Evolutionary conservation across 2,797 vertebrate species (phyloP).

Genomic region (Danio choprae): DNA sequence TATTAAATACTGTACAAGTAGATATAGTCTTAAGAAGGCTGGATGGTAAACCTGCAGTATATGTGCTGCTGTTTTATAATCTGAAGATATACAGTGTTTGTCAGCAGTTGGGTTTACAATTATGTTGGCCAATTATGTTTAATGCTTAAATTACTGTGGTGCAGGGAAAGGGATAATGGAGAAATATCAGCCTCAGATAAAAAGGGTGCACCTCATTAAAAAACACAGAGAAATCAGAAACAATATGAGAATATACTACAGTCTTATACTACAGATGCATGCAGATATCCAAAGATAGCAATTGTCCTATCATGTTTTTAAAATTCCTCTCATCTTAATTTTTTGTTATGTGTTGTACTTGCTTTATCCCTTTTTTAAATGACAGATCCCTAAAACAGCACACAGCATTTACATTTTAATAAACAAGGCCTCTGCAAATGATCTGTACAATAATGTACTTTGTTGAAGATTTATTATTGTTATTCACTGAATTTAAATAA

Average conservation of each 20-base stretch:
- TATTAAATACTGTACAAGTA: conserved; percentile 21
- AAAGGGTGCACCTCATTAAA: background rate
- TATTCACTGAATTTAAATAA: background rate
- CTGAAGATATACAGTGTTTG: background rate
- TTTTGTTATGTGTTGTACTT: background rate
- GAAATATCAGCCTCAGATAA: background rate
- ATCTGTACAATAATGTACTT: background rate
- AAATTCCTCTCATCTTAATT: background rate
- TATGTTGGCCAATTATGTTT: background rate
- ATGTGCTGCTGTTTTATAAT: background rate
- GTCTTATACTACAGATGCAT: background rate
- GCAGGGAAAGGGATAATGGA: too few relatives aligned
- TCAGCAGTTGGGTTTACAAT: background rate
- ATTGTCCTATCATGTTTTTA: background rate
- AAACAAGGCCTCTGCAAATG: background rate
- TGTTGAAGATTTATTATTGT: background rate
- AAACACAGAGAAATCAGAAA: background rate
- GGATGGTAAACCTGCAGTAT: conserved; percentile 1
- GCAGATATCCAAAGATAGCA: background rate
- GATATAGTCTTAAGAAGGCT: background rate
- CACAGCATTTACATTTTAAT: background rate
- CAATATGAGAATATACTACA: background rate
- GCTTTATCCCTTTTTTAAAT: background rate
- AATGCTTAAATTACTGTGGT: background rate
- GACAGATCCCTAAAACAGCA: background rate